Evolutionary conservation across 2,888 invertebrate genomes (phyloP), one percentile per base, ranked within the genome.

Genomic region (Amphipoea lucens): DNA sequence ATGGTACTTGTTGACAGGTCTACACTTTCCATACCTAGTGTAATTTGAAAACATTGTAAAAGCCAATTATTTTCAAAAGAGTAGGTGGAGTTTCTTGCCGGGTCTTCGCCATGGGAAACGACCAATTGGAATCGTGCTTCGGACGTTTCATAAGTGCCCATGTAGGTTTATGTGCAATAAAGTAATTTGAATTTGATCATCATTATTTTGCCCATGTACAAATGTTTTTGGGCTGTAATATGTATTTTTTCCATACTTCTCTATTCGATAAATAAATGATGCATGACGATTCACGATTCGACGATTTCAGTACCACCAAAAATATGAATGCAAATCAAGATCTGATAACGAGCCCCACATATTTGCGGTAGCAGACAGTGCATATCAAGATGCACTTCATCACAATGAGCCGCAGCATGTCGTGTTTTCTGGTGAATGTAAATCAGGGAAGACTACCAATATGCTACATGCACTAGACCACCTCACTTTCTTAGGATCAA

Each of bases 291-390:
- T 75, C 42, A 45, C 11, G 45, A 54, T 23, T 75, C 42, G 45
- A 4, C 7, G 0, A 80, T 97, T 97, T 73, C 95, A 99, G 98
- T 97, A 97, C 90, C 98, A 99, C 91, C 96, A 97, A 88, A 98
- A 98, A 94, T 99, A 99, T 92, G 97, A 97, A 92, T 98, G 97
- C 92, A 99, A 99, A 95, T 98, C 98, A 0, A 97, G 98, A 87
- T 99, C 98, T 4, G 99, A 99, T 92, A 98, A 99, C 93, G 98
- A 98, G 62, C 99, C 99, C 0, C 99, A 99, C 91, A 98, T 99
- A 89, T 99, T 98, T 93, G 98, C 98, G 5, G 98, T 99, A 42
- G 99, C 99, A 17, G 99, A 99, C 92, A 98, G 98, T 83, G 98
- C 99, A 60, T 99, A 98, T 93, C 99, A 99, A 96, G 98, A 99